Percentiles rank a stretch among this genome's conserved stretches.
phyloP scores from a whole-genome alignment of 2,797 vertebrate species.

The Spheniscus humboldti region DNA sequence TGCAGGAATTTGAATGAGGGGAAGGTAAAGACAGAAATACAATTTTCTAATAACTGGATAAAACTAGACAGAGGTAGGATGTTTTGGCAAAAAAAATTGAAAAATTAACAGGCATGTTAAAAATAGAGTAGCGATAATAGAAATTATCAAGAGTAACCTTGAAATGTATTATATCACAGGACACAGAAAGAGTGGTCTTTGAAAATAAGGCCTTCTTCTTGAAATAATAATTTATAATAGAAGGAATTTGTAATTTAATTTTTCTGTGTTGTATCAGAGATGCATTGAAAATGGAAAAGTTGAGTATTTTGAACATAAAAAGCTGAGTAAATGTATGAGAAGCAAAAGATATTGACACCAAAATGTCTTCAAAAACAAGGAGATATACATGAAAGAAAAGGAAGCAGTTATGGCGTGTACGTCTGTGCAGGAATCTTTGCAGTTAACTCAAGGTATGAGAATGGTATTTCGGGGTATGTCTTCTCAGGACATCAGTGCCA shows the following conservation, averaged over 20 bases:
- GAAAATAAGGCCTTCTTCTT: neutral
- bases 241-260: neutral
- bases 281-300: neutral
- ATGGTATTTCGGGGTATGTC: neutral
- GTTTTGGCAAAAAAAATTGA: neutral
- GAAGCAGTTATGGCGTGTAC: fast-evolving
- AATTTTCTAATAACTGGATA: neutral
- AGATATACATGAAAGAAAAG: neutral
- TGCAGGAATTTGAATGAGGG: neutral
- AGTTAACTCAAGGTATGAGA: neutral
- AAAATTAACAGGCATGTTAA: neutral
- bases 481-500: neutral
- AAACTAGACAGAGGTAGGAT: neutral
- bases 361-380: neutral
- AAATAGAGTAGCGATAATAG: neutral
- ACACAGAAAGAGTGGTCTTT: neutral
- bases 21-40: neutral
- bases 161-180: neutral
- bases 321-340: neutral
- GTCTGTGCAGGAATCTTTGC: neutral
- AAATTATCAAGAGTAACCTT: neutral
- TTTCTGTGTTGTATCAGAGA: neutral
- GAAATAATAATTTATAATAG: neutral
- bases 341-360: neutral
- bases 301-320: neutral